Percentiles rank a stretch among this genome's conserved stretches.
Conservation (phyloP, 2,888 invertebrate genomes). For the Caradrina clavipalpis region DNA sequence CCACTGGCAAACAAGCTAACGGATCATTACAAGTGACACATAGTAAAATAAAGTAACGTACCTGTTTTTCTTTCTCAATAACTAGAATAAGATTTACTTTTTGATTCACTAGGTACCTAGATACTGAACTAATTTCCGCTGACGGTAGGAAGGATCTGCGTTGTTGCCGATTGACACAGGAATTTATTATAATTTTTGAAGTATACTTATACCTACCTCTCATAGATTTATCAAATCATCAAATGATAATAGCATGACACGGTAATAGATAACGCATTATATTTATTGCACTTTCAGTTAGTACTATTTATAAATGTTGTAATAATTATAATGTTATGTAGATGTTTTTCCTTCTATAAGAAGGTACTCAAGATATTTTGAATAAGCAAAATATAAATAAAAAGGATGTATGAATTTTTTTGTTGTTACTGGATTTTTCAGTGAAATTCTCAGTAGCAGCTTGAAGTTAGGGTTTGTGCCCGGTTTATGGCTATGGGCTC, state of each 20-base stretch:
- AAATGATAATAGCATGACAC: slow-evolving; percentile 20
- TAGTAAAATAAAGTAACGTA: slow-evolving; percentile 7
- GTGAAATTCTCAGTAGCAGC: too few species aligned
- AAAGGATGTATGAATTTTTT: too few species aligned
- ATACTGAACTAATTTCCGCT: not conserved
- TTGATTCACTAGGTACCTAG: not conserved
- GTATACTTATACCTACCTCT: not conserved
- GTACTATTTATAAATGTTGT: not conserved
- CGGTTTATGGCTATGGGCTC: too few species aligned
- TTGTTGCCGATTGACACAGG: not conserved
- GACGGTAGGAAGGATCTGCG: not conserved
- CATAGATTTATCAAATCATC: not conserved
- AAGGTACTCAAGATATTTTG: too few species aligned
- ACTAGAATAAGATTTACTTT: not conserved
- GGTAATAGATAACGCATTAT: slow-evolving; percentile 31
- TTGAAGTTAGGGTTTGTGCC: too few species aligned
- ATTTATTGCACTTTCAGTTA: slow-evolving; percentile 20
- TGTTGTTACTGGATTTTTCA: too few species aligned
- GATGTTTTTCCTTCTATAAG: not conserved
- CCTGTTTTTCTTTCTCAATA: not conserved
- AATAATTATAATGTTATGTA: not conserved
- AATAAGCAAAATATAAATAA: too few species aligned
- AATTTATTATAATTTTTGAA: slow-evolving; percentile 12
- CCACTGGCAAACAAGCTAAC: too few species aligned
- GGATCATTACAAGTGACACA: not conserved